Conservation (phyloP, 2,797 vertebrate genomes). For the Chaunax sp. region DNA sequence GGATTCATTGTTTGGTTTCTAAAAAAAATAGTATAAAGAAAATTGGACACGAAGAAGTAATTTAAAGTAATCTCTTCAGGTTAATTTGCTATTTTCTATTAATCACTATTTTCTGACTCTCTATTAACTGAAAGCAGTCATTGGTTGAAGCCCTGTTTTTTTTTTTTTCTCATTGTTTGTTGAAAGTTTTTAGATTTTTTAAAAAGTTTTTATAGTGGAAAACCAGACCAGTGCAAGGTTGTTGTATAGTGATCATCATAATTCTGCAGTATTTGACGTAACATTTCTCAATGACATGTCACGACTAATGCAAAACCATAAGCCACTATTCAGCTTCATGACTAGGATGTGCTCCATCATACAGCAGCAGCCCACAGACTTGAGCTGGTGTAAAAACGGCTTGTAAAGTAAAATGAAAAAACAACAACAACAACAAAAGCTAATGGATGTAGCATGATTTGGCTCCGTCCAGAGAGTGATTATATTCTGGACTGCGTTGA, state of each 20-base stretch:
- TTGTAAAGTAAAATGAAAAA: constrained; percentile 23
- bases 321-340: constrained; percentile 31
- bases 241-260: no score
- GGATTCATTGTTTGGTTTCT: background rate
- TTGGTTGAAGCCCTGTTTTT: background rate
- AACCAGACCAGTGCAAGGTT: background rate
- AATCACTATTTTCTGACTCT: constrained; percentile 6
- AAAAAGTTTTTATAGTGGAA: background rate
- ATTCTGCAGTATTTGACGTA: constrained; percentile 38
- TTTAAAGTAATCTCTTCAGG: background rate
- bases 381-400: constrained; percentile 19
- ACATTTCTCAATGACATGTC: constrained; percentile 65
- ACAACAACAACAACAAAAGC: constrained; percentile 31
- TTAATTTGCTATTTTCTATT: no score
- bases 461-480: constrained; percentile 71
- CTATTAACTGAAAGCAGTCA: background rate
- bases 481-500: constrained; percentile 76
- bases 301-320: constrained; percentile 52
- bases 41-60: background rate
- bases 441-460: constrained; percentile 59
- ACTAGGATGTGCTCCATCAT: constrained; percentile 12
- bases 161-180: constrained; percentile 26
- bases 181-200: background rate
- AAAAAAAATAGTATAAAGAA: background rate
- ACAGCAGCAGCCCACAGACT: constrained; percentile 27